Base-by-base conservation (phyloP, 2,888 invertebrate species). In the Hirudinaria manillensis region DNA sequence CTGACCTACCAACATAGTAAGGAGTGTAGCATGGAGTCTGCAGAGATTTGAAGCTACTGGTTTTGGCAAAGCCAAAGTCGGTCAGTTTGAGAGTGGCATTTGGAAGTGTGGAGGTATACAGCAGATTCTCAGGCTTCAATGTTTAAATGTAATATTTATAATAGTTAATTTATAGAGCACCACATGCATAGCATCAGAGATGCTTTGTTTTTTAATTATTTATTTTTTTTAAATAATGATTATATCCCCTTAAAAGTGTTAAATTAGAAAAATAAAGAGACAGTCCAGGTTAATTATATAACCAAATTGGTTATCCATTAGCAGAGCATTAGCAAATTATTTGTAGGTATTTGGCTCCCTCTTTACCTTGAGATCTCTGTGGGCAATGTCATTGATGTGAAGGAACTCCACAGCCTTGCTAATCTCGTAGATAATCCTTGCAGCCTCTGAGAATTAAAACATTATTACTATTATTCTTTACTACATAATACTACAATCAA, bases 1-100 rank as follows among this genome's bases (percentile, higher is more conserved):
- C 61, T 10, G 76, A 85, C 89, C 87, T 85, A 91, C 91, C 95
- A 81, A 97, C 98, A 87, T 99, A 99, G 85, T 99, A 98, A 0
- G 99, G 99, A 16, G 99, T 99, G 83, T 98, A 99, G 84, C 99
- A 99, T 0, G 99, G 98, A 0, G 99, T 99, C 85, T 96, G 94
- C 75, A 99, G 86, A 0, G 94, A 93, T 81, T 94, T 93, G 74
- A 92, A 91, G 27, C 90, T 89, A 51, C 89, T 88, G 0, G 93
- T 94, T 85, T 99, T 99, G 21, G 99, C 98, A 88, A 99, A 99
- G 13, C 99, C 99, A 86, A 99, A 99, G 87, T 99, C 99, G 0
- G 98, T 99, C 82, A 99, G 87, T 86, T 99, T 99, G 77, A 99
- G 89, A 77, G 91, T 88, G n/a, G 92, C 95, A 89, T 90, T 84